Percentiles rank a stretch among this genome's conserved stretches.
phyloP scores from a whole-genome alignment of 2,113 vertebrate species.

The Regulus satrapa region DNA sequence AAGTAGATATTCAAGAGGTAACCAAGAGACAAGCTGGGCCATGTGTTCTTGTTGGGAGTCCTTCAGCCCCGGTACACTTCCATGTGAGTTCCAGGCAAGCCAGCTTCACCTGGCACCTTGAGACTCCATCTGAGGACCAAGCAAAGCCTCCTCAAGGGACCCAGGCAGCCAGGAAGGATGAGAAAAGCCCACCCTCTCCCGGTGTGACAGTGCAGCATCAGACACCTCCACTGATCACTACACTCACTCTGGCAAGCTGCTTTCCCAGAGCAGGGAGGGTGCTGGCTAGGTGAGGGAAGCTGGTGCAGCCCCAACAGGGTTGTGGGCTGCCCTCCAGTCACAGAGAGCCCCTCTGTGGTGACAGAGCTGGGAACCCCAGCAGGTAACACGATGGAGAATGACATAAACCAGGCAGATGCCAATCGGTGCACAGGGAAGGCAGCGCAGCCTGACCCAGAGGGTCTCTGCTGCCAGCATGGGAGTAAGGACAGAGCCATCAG shows the following conservation, averaged over 20 bases:
- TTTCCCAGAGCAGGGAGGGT: not conserved
- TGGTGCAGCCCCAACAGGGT: not conserved
- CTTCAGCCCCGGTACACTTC: not conserved
- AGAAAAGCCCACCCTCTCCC: not conserved
- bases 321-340: not conserved
- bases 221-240: too few species aligned
- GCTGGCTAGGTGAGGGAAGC: not conserved
- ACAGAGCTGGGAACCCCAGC: not conserved
- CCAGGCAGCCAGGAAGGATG: not conserved
- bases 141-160: not conserved
- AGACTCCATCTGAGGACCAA: not conserved
- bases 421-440: fast-evolving
- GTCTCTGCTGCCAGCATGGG: too few species aligned
- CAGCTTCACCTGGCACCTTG: not conserved
- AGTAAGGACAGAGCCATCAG: not conserved
- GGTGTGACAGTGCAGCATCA: not conserved
- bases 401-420: not conserved
- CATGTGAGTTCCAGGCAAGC: not conserved
- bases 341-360: not conserved
- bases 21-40: not conserved
- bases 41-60: fast-evolving
- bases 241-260: not conserved
- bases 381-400: not conserved
- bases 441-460: not conserved
- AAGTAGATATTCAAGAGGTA: not conserved